Evolutionary conservation across 2,888 invertebrate genomes (phyloP), one percentile per base, ranked within the genome.

Genomic region (Dryocosmus kuriphilus): DNA sequence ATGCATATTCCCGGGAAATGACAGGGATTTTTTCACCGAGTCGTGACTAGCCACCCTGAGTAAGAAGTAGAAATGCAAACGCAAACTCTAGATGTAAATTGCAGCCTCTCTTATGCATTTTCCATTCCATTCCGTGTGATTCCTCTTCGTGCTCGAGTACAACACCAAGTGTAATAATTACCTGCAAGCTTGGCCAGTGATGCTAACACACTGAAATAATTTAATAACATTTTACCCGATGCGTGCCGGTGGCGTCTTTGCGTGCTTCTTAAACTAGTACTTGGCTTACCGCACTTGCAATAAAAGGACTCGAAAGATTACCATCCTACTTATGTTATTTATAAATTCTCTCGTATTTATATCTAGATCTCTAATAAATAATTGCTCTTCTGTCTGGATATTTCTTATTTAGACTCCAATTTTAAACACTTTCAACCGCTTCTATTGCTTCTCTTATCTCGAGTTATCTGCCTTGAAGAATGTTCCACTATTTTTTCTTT

Each of bases 181-280:
- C 77, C 77, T 55, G 79, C 80, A 82, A 62, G 78, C 79, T 78
- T 46, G 79, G 74, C 75, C 79, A 82, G 77, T 75, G 79, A 80
- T 82, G 80, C 80, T 81, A 83, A 84, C 83, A 82, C 82, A 82
- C 83, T 85, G 82, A 82, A 84, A 84, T 84, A 84, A 84, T 87
- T 87, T 85, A 86, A 86, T 85, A 86, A 86, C 79, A 81, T 79
- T 81, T 80, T 77, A 75, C 77, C 67, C 77, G 81, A 79, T 81
- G 79, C 81, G 78, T 82, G 82, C 79, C 80, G 80, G 79, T 79
- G 78, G 77, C 75, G 74, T 61, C 55, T 57, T 57, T 4, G 57
- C 57, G 57, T 57, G 57, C 9, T 57, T 24, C 57, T 57, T 4
- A 22, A 22, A 57, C 11, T 24, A 57, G 11, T 57, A 57, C 57